phyloP scores from a whole-genome alignment of 2,888 invertebrate species.

The Heliconius aoede region DNA sequence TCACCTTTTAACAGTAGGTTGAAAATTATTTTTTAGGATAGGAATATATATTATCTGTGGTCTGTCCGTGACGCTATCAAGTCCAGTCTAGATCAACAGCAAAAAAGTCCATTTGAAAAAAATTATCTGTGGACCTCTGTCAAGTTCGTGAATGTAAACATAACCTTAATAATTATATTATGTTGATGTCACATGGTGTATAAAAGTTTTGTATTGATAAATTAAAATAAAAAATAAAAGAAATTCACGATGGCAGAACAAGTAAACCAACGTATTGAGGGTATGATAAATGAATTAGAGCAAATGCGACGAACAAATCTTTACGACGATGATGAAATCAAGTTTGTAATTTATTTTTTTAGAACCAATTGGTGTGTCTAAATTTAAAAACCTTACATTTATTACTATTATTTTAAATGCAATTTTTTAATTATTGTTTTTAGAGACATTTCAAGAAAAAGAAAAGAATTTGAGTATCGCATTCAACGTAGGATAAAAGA shows the following conservation, averaged over 20 bases:
- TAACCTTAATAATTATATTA: conserved; percentile 25
- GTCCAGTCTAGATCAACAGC: too few relatives aligned
- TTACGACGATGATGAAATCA: conserved; percentile 88
- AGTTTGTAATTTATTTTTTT: conserved; percentile 69
- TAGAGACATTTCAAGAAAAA: conserved; percentile 87
- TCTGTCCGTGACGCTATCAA: too few relatives aligned
- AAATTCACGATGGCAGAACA: conserved; percentile 88
- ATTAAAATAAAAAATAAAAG: conserved; percentile 23
- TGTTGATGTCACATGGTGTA: conserved; percentile 1
- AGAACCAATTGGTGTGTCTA: too few relatives aligned
- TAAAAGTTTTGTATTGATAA: background rate
- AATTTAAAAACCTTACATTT: background rate
- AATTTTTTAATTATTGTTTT: background rate
- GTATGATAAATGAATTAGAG: conserved; percentile 91
- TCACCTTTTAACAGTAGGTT: too few relatives aligned
- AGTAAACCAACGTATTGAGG: conserved; percentile 90
- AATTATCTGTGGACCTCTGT: background rate
- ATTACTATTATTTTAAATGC: too few relatives aligned
- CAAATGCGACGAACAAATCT: conserved; percentile 89
- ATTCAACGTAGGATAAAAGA: conserved; percentile 86
- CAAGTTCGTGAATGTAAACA: conserved; percentile 4
- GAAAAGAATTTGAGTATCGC: conserved; percentile 89
- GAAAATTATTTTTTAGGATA: too few relatives aligned
- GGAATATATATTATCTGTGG: background rate
- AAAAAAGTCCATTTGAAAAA: too few relatives aligned